Conservation (phyloP, 2,888 invertebrate genomes). For the Meandrusa payeni region DNA sequence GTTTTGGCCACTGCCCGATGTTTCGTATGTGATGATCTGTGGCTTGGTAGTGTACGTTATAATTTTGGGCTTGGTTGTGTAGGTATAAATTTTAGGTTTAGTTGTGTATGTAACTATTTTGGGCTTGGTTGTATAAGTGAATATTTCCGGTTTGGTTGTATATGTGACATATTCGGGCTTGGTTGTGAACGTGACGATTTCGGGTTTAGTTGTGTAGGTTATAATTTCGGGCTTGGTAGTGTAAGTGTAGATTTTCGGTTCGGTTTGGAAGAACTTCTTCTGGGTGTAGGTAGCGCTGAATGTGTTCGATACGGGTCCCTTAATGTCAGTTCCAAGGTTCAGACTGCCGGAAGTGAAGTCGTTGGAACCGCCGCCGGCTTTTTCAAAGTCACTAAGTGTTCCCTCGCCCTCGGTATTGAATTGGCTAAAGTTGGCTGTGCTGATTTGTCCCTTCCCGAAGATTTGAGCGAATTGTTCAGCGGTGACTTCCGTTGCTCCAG, state of each 20-base stretch:
- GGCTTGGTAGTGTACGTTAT: slow-evolving; percentile 52
- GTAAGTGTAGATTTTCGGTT: slow-evolving; percentile 38
- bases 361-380: slow-evolving; percentile 35
- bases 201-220: slow-evolving; percentile 36
- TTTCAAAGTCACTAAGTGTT: slow-evolving; percentile 31
- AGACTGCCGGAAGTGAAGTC: slow-evolving; percentile 30
- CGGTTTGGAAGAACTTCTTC: slow-evolving; percentile 61
- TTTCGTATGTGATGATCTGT: slow-evolving; percentile 59
- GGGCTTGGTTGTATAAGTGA: slow-evolving; percentile 58
- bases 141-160: slow-evolving; percentile 38
- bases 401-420: slow-evolving; percentile 27
- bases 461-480: slow-evolving; percentile 27
- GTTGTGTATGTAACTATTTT: slow-evolving; percentile 57
- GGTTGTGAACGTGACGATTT: slow-evolving; percentile 37
- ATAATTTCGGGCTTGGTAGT: slow-evolving; percentile 36
- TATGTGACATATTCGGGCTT: slow-evolving; percentile 38
- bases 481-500: too few species aligned
- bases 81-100: slow-evolving; percentile 54
- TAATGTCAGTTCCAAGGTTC: slow-evolving; percentile 45
- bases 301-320: slow-evolving; percentile 54
- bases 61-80: slow-evolving; percentile 52
- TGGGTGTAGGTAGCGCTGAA: slow-evolving; percentile 59
- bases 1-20: slow-evolving; percentile 62
- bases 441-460: slow-evolving; percentile 16
- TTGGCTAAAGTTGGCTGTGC: slow-evolving; percentile 19